These are phyloP conservation scores for Mobula hypostoma DNA, from an alignment of 2,113 vertebrate genomes.

Conservation along the genomic window DNA sequence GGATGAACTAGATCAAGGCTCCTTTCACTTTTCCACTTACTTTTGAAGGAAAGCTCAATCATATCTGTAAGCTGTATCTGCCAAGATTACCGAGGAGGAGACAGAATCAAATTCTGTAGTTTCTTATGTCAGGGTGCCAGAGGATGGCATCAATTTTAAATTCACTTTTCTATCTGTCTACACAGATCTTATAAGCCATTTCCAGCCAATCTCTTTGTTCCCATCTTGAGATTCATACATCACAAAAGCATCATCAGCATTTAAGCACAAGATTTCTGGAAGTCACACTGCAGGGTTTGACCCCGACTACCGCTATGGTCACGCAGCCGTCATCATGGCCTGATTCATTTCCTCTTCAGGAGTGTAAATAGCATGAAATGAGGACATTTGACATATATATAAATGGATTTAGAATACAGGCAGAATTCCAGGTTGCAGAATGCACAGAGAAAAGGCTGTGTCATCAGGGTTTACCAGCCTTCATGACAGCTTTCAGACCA, in stretches of 20 bases:
- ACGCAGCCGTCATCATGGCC: no score
- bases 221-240: background rate
- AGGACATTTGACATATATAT: no score
- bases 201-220: background rate
- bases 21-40: background rate
- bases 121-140: background rate
- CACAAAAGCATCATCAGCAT: background rate
- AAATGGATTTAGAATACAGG: no score
- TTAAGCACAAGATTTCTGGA: no score
- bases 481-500: background rate
- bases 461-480: background rate
- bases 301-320: no score
- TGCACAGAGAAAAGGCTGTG: background rate
- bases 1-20: background rate
- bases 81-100: background rate
- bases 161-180: background rate
- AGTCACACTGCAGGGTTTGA: no score
- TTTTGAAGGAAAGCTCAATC: background rate
- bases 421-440: background rate
- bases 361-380: no score
- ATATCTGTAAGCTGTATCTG: background rate
- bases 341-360: no score
- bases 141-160: background rate
- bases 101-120: background rate
- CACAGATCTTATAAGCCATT: background rate